phyloP scores from a whole-genome alignment of 2,113 vertebrate species.

The Peromyscus maniculatus region DNA sequence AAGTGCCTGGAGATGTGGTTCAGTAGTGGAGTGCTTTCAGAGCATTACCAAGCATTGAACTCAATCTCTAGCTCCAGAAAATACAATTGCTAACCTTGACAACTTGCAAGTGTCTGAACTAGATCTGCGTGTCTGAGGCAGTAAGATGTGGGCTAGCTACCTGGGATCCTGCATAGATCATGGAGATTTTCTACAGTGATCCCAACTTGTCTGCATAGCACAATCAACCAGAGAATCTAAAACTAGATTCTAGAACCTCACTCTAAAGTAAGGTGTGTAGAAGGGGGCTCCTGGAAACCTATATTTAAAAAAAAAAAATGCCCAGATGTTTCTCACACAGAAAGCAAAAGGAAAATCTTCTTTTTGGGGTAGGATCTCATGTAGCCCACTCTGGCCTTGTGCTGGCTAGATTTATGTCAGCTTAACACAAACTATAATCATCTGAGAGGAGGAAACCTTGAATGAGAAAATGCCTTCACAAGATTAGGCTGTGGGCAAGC shows the following conservation, averaged over 20 bases:
- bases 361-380: not conserved
- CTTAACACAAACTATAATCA: not conserved
- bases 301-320: conserved; percentile 23
- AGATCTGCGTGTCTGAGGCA: not conserved
- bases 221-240: not conserved
- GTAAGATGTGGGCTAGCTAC: not conserved
- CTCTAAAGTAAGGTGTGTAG: not conserved
- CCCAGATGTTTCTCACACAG: conserved; percentile 21
- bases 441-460: not conserved
- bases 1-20: not conserved
- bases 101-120: not conserved
- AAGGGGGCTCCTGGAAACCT: not conserved
- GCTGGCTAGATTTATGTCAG: not conserved
- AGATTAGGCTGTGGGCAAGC: not conserved
- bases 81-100: conserved; percentile 8
- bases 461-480: not conserved
- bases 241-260: conserved; percentile 27
- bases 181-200: not conserved
- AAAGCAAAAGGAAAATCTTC: conserved; percentile 36
- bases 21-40: not conserved
- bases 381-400: not conserved
- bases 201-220: not conserved
- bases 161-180: not conserved
- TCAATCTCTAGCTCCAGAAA: not conserved
- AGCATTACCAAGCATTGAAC: not conserved